A percentile compares a stretch with the other conserved stretches of the same genome.
phyloP scores from a whole-genome alignment of 2,113 vertebrate genomes.

The Himantopus leucocephalus region DNA sequence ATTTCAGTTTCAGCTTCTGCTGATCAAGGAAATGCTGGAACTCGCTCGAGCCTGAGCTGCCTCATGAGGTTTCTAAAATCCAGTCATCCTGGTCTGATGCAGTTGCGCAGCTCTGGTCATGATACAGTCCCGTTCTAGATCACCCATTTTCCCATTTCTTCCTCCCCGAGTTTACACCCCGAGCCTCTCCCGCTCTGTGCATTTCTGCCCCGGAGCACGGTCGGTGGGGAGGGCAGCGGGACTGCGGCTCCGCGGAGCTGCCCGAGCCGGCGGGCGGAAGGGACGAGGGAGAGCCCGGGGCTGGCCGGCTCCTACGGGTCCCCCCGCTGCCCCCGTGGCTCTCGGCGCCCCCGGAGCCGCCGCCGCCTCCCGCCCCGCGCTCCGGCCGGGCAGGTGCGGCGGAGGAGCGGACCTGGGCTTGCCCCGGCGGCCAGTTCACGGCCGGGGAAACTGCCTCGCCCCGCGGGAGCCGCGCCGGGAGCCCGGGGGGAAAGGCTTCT shows the following conservation, averaged over 20 bases:
- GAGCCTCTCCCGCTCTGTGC: background rate
- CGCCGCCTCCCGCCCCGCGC: background rate
- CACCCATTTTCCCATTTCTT: background rate
- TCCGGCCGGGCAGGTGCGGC: background rate
- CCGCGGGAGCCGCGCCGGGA: background rate
- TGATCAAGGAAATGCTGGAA: background rate
- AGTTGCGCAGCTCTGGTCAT: background rate
- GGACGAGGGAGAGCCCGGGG: background rate
- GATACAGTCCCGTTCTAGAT: background rate
- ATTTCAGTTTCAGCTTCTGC: slow-evolving; percentile 13
- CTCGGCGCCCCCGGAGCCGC: background rate
- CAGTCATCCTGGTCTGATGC: background rate
- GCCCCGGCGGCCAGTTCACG: background rate
- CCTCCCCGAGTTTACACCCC: background rate
- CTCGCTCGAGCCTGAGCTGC: background rate
- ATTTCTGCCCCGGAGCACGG: background rate
- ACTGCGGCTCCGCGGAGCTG: background rate
- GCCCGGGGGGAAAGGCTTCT: background rate
- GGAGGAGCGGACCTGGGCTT: background rate
- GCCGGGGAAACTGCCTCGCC: background rate
- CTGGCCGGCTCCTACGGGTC: background rate
- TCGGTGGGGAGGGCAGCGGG: background rate
- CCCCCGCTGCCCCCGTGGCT: background rate
- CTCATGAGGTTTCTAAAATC: background rate
- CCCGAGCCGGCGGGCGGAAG: background rate